These are phyloP conservation scores for Anhinga anhinga DNA, from an alignment of 2,113 vertebrate genomes.

Conservation along the genomic window DNA sequence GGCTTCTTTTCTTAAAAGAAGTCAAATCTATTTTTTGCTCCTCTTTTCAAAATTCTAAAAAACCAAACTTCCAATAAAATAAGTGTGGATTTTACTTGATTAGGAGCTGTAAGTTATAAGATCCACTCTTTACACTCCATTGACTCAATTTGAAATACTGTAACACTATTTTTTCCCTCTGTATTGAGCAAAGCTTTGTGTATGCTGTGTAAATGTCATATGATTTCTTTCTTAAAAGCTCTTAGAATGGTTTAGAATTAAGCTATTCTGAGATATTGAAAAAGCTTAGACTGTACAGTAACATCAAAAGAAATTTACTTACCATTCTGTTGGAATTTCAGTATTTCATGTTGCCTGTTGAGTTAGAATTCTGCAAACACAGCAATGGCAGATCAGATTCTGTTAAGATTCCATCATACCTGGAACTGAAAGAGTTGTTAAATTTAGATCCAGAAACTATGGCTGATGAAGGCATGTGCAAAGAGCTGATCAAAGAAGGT, in stretches of 20 bases:
- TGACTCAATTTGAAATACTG: background rate
- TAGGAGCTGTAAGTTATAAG: background rate
- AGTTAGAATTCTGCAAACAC: conserved; percentile 8
- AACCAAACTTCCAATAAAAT: background rate
- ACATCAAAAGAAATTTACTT: background rate
- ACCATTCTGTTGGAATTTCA: conserved; percentile 13
- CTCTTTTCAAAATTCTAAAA: background rate
- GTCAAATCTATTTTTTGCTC: background rate
- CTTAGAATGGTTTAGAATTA: background rate
- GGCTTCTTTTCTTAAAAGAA: background rate
- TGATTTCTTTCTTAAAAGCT: background rate
- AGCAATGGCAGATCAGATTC: background rate
- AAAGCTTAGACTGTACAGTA: background rate
- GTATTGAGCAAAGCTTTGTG: background rate
- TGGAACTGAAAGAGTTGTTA: conserved; percentile 51
- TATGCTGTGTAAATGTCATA: background rate
- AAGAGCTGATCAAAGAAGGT: conserved; percentile 55
- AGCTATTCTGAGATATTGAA: background rate
- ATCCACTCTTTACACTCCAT: background rate
- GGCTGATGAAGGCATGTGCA: background rate
- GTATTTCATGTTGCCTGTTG: conserved; percentile 48
- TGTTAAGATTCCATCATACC: background rate
- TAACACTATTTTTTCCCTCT: background rate
- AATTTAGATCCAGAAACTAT: conserved; percentile 52
- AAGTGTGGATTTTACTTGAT: background rate